Evolutionary conservation across 2,888 invertebrate genomes (phyloP), one percentile per base, ranked within the genome.

Genomic region (Harpagoxenus sublaevis): DNA sequence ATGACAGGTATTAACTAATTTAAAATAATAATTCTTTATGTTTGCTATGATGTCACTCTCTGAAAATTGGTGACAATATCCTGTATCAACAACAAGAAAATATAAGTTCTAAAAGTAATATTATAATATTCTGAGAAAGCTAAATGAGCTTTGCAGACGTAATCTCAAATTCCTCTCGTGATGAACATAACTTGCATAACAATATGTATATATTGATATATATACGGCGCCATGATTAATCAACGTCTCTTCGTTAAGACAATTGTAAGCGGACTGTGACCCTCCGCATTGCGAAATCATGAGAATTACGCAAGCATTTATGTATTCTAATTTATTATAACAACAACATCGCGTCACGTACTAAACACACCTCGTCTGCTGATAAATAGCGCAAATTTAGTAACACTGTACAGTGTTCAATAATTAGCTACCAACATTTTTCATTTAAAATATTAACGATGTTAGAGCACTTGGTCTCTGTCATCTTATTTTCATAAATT

Each of bases 231-330:
- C 70, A 84, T 91, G 91, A 92, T 91, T 89, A 91, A 91, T 89
- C 85, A 89, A 86, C 89, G 89, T 89, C 91, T 87, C 89, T 91
- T 87, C 89, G 88, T 89, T 89, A 77, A 86, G 88, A 88, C 86
- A 84, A 89, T 89, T 89, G 86, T 65, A 83, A 86, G 45, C 57
- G 45, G 71, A 71, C 57, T 57, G 57, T 71, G 79, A 79, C 57
- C 57, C 71, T 60, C 57, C 57, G 45, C 45, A 79, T 79, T 71
- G 45, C 71, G 35, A 79, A 79, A 79, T 79, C 71, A 79, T 70
- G 79, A 70, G 71, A 79, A 79, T 79, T 70, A 79, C 23, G n/a
- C 42, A 57, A 79, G 57, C 77, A 68, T 68, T 78, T 79, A 57
- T 71, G 23, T 45, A 45, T 79, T 35, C 71, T 35, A 78, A 78